A percentile compares a stretch with the other conserved stretches of the same genome.
Conservation (phyloP, 2,113 vertebrate genomes). For the Tragelaphus imberbis region DNA sequence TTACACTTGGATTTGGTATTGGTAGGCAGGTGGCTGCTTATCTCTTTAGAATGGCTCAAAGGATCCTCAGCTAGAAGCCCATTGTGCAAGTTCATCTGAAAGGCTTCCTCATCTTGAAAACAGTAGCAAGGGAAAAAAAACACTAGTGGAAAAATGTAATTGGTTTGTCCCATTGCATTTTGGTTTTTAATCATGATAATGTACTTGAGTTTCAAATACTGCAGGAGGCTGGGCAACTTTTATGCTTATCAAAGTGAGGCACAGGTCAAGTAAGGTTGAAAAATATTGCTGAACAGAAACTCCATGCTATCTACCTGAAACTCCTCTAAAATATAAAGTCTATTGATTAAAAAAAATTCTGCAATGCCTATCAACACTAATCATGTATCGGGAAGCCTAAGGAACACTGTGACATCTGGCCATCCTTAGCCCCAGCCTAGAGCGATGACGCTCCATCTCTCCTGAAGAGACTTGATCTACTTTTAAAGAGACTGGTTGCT, state of each 20-base stretch:
- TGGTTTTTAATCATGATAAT: neutral
- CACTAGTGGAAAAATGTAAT: neutral
- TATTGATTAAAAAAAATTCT: neutral
- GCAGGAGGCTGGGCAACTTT: neutral
- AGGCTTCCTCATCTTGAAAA: neutral
- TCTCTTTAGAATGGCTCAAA: neutral
- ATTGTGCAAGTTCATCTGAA: neutral
- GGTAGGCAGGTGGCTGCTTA: neutral
- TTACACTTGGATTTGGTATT: neutral
- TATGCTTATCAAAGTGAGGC: neutral
- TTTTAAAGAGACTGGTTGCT: neutral
- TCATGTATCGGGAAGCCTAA: neutral
- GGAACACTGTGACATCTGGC: neutral
- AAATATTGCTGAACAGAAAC: slow-evolving; percentile 12
- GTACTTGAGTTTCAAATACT: slow-evolving; percentile 1
- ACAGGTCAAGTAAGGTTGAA: neutral
- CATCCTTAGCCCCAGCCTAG: neutral
- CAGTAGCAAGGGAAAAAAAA: neutral
- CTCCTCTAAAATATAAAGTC: neutral
- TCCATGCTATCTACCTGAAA: neutral
- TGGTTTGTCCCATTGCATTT: neutral
- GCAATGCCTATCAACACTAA: neutral
- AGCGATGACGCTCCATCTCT: neutral
- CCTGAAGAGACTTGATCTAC: neutral
- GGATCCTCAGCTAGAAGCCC: neutral